Evolutionary conservation across 2,113 vertebrate species (phyloP).

Genomic region (Leucoraja erinaceus): DNA sequence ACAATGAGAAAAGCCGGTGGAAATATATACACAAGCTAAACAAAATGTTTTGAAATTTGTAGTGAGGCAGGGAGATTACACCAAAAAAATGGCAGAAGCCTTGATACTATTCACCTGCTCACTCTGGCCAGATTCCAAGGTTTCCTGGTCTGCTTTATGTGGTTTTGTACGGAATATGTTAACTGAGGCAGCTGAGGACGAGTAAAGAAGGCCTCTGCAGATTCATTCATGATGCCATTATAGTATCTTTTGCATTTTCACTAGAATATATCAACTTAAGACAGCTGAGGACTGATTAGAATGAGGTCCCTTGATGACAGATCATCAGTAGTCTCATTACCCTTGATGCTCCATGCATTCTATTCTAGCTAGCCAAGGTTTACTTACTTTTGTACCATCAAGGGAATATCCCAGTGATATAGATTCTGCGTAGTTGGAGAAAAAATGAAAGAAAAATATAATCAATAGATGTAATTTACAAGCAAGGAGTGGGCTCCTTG

Average conservation of each 20-base stretch:
- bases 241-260: neutral
- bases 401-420: neutral
- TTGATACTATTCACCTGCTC: neutral
- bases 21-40: neutral
- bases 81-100: neutral
- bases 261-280: neutral
- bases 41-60: neutral
- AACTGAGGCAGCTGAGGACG: neutral
- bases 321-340: neutral
- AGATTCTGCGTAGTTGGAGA: neutral
- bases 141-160: neutral
- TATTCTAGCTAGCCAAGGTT: neutral
- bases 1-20: neutral
- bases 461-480: neutral
- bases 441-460: neutral
- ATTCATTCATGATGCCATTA: neutral
- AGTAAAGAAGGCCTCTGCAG: neutral
- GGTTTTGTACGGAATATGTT: neutral
- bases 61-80: neutral
- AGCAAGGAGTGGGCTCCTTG: neutral
- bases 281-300: constrained; percentile 19
- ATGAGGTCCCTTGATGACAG: neutral
- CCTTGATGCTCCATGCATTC: neutral
- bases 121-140: neutral
- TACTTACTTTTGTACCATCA: neutral